A percentile compares a stretch with the other conserved stretches of the same genome.
Conservation (phyloP, 2,797 vertebrate species). For the Orientallactaga sibirica region DNA sequence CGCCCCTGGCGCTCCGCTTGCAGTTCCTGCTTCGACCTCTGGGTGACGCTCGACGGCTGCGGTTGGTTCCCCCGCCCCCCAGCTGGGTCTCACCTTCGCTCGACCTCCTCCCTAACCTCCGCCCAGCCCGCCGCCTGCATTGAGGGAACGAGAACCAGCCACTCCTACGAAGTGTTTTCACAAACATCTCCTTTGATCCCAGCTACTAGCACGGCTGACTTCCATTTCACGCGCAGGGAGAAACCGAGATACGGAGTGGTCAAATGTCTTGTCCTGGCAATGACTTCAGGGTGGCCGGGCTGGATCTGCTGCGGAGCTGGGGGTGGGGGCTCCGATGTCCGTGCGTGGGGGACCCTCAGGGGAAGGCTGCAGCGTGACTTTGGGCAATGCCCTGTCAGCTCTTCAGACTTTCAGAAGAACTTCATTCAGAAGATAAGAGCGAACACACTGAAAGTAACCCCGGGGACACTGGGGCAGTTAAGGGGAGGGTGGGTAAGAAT, state of each 20-base stretch:
- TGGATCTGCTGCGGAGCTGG: neutral
- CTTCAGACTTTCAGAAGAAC: neutral
- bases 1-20: neutral
- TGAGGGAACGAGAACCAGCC: constrained; percentile 24
- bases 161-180: neutral
- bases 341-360: neutral
- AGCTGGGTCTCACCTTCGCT: constrained; percentile 4
- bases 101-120: neutral
- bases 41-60: constrained; percentile 79
- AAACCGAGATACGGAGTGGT: neutral
- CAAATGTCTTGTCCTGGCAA: too few relatives aligned
- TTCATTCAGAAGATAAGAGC: neutral
- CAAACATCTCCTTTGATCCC: neutral
- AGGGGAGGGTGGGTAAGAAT: neutral
- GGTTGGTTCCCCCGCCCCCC: neutral
- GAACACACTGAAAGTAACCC: neutral
- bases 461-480: neutral
- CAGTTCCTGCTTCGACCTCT: constrained; percentile 72
- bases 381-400: neutral
- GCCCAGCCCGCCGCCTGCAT: neutral
- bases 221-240: neutral
- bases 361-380: neutral
- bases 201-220: neutral
- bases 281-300: neutral
- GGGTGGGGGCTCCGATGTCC: neutral